Evolutionary conservation across 2,113 vertebrate genomes (phyloP).

Genomic region (Bombycilla garrulus): DNA sequence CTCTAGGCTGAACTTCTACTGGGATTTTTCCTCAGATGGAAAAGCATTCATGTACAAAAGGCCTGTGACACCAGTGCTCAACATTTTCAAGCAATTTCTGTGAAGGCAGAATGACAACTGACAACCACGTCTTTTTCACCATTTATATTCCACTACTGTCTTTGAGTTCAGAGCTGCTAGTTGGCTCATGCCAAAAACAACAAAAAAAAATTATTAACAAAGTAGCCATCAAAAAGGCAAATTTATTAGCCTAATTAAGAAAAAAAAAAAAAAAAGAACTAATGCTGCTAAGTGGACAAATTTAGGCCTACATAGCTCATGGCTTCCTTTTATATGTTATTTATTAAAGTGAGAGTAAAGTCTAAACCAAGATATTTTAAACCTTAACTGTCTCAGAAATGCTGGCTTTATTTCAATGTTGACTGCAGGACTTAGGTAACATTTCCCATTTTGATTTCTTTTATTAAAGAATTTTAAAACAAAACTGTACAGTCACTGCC

Average conservation of each 20-base stretch:
- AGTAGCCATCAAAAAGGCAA: not conserved
- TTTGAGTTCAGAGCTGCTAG: not conserved
- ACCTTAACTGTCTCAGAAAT: not conserved
- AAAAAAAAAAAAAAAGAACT: not conserved
- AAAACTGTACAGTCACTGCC: not conserved
- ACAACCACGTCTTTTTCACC: not conserved
- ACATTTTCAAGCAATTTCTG: not conserved
- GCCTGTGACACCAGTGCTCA: not conserved
- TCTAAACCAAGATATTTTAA: not conserved
- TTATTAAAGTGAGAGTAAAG: not conserved
- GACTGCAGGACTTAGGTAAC: not conserved
- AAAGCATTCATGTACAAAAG: not conserved
- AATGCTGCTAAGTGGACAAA: not conserved
- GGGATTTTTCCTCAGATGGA: not conserved
- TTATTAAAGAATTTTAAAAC: slow-evolving; percentile 35
- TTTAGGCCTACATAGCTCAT: not conserved
- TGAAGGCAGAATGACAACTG: not conserved
- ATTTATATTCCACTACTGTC: not conserved
- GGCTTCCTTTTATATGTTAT: not conserved
- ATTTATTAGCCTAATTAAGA: not conserved
- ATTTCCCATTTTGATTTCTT: slow-evolving; percentile 3
- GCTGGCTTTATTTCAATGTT: not conserved
- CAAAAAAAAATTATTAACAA: not conserved
- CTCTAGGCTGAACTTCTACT: not conserved
- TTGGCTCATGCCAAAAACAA: not conserved